These are phyloP conservation scores for Lucilia sericata DNA, from an alignment of 1,140 invertebrate genomes.

Conservation along the genomic window DNA sequence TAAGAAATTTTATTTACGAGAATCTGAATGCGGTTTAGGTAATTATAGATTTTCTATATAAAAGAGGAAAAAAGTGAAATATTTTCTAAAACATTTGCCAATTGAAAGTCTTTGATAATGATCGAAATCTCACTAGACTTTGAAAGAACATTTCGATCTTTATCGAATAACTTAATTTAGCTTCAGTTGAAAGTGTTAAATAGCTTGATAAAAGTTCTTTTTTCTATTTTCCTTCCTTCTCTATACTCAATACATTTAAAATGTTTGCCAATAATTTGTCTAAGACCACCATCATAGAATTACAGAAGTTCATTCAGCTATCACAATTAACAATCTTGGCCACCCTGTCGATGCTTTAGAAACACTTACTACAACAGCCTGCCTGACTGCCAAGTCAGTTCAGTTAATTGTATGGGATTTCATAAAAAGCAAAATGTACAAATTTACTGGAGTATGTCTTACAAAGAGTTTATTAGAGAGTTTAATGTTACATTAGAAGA, in stretches of 20 bases:
- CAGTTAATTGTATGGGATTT: neutral
- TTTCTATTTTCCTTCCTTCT: neutral
- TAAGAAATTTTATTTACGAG: too few relatives aligned
- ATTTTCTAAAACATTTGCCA: neutral
- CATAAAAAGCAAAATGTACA: neutral
- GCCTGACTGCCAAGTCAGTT: neutral
- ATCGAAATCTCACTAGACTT: too few relatives aligned
- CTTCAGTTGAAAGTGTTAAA: too few relatives aligned
- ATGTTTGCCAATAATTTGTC: neutral
- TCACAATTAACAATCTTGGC: slow-evolving; percentile 34
- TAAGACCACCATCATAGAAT: slow-evolving; percentile 30
- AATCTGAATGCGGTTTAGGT: too few relatives aligned
- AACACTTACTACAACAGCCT: slow-evolving; percentile 15
- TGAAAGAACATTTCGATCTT: too few relatives aligned
- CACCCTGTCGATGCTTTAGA: slow-evolving; percentile 35
- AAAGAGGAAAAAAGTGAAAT: too few relatives aligned
- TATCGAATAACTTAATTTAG: too few relatives aligned
- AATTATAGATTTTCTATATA: too few relatives aligned
- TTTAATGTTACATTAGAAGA: slow-evolving; percentile 40
- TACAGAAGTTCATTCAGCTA: slow-evolving; percentile 42
- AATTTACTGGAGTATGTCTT: slow-evolving; percentile 26
- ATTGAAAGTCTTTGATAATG: neutral
- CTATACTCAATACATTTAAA: neutral
- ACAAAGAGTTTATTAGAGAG: slow-evolving; percentile 31
- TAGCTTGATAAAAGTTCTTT: neutral